Percentiles rank a stretch among this genome's conserved stretches.
Conservation (phyloP, 1,140 invertebrate genomes). For the Sitodiplosis mosellana region DNA sequence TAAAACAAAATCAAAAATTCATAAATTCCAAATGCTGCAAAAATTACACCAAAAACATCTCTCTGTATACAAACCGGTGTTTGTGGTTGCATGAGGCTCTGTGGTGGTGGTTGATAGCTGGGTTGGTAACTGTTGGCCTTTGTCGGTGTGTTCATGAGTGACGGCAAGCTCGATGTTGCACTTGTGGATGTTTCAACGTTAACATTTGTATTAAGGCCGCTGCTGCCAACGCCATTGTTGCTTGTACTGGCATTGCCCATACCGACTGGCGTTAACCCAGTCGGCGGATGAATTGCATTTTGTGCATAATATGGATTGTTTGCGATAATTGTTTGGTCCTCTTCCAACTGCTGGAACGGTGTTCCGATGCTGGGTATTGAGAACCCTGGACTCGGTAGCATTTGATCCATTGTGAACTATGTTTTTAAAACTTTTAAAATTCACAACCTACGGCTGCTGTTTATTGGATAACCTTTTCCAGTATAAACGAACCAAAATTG, state of each 20-base stretch:
- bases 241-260: slow-evolving; percentile 33
- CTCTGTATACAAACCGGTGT: slow-evolving; percentile 44
- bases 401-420: slow-evolving; percentile 37
- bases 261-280: slow-evolving; percentile 25
- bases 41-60: slow-evolving; percentile 9
- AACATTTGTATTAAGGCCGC: slow-evolving; percentile 24
- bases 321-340: slow-evolving; percentile 60
- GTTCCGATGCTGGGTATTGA: slow-evolving; percentile 81
- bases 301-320: slow-evolving; percentile 55
- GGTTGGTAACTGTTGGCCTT: slow-evolving; percentile 48
- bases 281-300: slow-evolving; percentile 44
- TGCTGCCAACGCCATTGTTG: slow-evolving; percentile 3
- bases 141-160: slow-evolving; percentile 37
- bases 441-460: too few relatives aligned
- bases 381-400: slow-evolving; percentile 73
- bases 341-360: slow-evolving; percentile 75
- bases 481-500: too few relatives aligned
- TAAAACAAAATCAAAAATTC: slow-evolving; percentile 10
- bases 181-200: neutral
- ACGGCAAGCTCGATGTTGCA: slow-evolving; percentile 29
- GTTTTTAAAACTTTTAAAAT: too few relatives aligned
- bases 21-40: slow-evolving; percentile 1
- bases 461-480: too few relatives aligned
- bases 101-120: slow-evolving; percentile 46
- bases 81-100: slow-evolving; percentile 63